Conservation (phyloP, 2,888 invertebrate species). For the Troides helena region DNA sequence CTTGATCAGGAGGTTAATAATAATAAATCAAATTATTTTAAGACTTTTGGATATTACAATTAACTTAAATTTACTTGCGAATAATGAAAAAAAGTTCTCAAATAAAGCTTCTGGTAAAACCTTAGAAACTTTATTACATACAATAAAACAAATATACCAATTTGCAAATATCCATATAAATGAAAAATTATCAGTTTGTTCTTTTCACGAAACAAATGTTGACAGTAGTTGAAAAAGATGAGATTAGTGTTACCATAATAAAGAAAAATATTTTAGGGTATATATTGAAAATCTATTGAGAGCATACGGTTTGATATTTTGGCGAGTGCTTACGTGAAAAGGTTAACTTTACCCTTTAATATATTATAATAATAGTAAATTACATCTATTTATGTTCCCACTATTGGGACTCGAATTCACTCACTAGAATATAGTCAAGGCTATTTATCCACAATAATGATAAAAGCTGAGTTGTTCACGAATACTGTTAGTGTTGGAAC, state of each 20-base stretch:
- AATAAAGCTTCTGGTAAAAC: not conserved
- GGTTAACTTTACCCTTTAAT: no score
- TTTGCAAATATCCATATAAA: not conserved
- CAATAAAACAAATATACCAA: not conserved
- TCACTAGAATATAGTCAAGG: no score
- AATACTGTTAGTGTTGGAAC: no score
- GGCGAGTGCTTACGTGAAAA: not conserved
- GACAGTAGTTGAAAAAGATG: conserved; percentile 1
- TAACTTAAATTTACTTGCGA: no score
- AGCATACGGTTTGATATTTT: not conserved
- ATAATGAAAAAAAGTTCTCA: not conserved
- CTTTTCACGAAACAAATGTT: not conserved
- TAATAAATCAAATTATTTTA: no score
- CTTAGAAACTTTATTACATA: not conserved
- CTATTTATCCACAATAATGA: no score
- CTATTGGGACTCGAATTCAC: no score
- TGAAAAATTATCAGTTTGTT: not conserved
- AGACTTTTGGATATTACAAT: no score
- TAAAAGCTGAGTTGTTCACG: no score
- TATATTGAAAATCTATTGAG: not conserved
- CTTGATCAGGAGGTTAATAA: no score
- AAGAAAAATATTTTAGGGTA: not conserved
- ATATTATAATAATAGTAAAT: no score
- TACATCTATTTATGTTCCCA: no score
- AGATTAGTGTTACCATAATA: not conserved